Conservation (phyloP, 1,140 invertebrate species). For the Pachypeltis micranthus region DNA sequence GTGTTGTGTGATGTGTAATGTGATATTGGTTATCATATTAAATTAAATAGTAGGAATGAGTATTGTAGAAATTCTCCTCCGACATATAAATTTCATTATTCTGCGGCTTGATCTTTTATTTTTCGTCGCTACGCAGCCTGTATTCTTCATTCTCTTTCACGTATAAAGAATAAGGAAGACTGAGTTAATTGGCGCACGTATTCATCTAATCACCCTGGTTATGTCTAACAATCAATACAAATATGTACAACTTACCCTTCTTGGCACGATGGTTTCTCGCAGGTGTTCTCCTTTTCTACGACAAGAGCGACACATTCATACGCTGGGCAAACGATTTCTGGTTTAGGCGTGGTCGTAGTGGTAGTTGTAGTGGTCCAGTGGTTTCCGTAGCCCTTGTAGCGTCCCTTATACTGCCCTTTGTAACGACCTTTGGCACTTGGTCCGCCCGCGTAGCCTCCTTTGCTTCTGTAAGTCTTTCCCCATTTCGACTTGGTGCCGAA, state of each 20-base stretch:
- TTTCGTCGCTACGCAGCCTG: no score
- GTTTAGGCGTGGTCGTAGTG: constrained; percentile 8
- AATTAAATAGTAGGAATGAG: no score
- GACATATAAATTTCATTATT: no score
- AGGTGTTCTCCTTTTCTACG: constrained; percentile 8
- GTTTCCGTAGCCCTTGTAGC: constrained; percentile 20
- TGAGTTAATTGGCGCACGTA: no score
- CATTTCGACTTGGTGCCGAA: constrained; percentile 23
- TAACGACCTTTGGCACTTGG: constrained; percentile 25
- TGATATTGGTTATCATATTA: no score
- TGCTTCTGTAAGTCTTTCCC: constrained; percentile 13
- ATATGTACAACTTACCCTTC: constrained; percentile 12
- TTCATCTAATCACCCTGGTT: no score
- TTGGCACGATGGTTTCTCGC: constrained; percentile 21
- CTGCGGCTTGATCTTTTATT: no score
- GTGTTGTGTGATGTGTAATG: no score
- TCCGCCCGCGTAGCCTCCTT: not conserved
- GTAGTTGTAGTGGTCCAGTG: not conserved
- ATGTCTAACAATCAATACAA: no score
- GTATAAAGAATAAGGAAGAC: not conserved
- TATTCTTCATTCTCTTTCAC: no score
- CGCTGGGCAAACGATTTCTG: constrained; percentile 27
- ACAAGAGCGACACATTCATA: constrained; percentile 27
- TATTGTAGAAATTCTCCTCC: no score
- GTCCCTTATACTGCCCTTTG: constrained; percentile 30